phyloP scores from a whole-genome alignment of 2,113 vertebrate species.

The Cyanoramphus novaezelandiae region DNA sequence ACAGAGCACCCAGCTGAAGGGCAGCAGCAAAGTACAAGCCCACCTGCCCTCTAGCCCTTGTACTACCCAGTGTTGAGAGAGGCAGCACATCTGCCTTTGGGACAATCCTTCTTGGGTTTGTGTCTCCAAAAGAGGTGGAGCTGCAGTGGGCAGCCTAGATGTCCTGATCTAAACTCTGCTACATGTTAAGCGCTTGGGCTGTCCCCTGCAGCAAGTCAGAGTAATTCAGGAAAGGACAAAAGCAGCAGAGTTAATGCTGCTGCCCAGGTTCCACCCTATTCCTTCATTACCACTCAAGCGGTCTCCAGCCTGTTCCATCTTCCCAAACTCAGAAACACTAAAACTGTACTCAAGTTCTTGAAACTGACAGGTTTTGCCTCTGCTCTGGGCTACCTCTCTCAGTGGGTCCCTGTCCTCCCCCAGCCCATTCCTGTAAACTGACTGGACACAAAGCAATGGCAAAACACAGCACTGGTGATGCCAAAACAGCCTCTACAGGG shows the following conservation, averaged over 20 bases:
- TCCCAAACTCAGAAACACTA: background rate
- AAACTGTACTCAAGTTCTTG: background rate
- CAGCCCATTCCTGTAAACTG: background rate
- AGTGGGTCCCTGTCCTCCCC: background rate
- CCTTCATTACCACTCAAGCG: background rate
- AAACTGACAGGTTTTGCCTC: background rate
- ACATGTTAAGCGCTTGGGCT: background rate
- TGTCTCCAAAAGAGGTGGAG: background rate
- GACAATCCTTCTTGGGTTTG: background rate
- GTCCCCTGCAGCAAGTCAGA: background rate
- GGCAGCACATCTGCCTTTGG: background rate
- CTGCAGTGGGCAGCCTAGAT: background rate
- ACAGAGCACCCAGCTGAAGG: background rate
- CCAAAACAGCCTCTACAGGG: background rate
- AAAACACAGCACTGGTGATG: background rate
- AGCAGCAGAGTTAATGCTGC: background rate
- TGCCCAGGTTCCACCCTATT: background rate
- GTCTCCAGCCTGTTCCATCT: background rate
- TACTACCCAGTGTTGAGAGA: background rate
- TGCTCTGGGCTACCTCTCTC: background rate
- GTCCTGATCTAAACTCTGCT: background rate
- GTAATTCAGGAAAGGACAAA: background rate
- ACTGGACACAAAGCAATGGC: background rate
- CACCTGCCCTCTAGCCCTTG: background rate
- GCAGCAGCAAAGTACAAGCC: background rate